Evolutionary conservation across 2,888 invertebrate genomes (phyloP), one percentile per base, ranked within the genome.

Genomic region (Eupithecia dodoneata): DNA sequence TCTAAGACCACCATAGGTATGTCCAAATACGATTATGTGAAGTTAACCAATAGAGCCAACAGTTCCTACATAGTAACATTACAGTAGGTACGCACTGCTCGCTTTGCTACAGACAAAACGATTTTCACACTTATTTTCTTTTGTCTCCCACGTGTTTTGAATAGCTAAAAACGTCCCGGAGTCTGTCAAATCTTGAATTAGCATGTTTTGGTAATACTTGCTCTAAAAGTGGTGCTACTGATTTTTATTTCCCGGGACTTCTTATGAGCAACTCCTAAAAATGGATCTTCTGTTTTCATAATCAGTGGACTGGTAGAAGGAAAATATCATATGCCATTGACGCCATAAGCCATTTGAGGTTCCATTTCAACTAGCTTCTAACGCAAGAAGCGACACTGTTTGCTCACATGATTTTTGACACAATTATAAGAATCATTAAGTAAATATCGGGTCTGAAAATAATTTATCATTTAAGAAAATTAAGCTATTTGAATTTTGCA

Each of bases 131-230:
- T 79, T 80, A 78, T 93, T 82, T 81, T 87, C 83, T 89, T 90
- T 92, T 91, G 92, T 90, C 82, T 82, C 81, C 82, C 87, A 87
- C 92, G 91, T 92, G 94, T 83, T 88, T 85, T 85, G 93, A 93
- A 94, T 95, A 91, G 88, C 78, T 87, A 89, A 84, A 85, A 84
- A 87, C 85, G 89, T 89, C 84, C 81, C 83, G 84, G 84, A 88
- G 87, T 84, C 88, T 87, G 92, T 89, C 88, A 92, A 93, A 93
- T 73, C 18, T 73, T 76, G 71, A 73, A 44, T 70, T 70, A 45
- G 70, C 47, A 70, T 47, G 5, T 70, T 12, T 18, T 12, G n/a
- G 70, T 70, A 4, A 45, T 45, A 47, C 30, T n/a, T 30, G 9
- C 18, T n/a, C 4, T 70, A 13, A 13, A 70, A 45, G 70, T 70